Evolutionary conservation across 2,888 invertebrate genomes (phyloP), one percentile per base, ranked within the genome.

Genomic region (Chymomyza caudatula): DNA sequence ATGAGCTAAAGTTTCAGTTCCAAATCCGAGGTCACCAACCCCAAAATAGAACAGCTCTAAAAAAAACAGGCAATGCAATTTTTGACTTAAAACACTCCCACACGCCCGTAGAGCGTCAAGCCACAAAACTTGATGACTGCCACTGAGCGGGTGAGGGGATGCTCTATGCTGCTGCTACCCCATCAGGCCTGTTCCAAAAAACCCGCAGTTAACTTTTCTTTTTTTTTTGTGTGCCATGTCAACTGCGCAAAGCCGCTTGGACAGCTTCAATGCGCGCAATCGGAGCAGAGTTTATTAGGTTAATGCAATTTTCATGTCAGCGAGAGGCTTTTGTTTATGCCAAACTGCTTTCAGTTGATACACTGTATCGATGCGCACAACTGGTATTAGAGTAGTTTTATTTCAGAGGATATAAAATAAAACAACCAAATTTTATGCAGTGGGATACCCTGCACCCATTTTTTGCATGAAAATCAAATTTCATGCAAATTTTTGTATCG

Each of bases 301-400:
- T 76, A 79, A 79, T 79, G 74, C 76, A 67, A 69, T 70, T 79
- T 76, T 62, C 67, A 74, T 79, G 77, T 79, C 78, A 67, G 68
- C 67, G 44, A 2, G 5, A 37, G 43, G 20, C 20, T 69, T 47
- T 22, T 62, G 52, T 68, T 63, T 54, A 17, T 25, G 4, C n/a
- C 37, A 6, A 20, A 19, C 25, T 11, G 29, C 29, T 37, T 51
- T 29, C 49, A 19, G 51, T 56, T 53, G 37, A 59, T 62, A 47
- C 53, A 63, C 42, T 56, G 51, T 56, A 74, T 65, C 49, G 63
- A 68, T 60, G 51, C 11, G 67, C 47, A 6, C 25, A 61, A 53
- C 37, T 51, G 6, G 2, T 13, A 15, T 52, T 25, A 42, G n/a
- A n/a, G 8, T 37, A 37, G 29, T 37, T 37, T 37, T 11, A 37